A percentile compares a stretch with the other conserved stretches of the same genome.
These are phyloP conservation scores for Strigamia transsilvanica DNA, from an alignment of 2,888 invertebrate genomes.

Conservation along the genomic window DNA sequence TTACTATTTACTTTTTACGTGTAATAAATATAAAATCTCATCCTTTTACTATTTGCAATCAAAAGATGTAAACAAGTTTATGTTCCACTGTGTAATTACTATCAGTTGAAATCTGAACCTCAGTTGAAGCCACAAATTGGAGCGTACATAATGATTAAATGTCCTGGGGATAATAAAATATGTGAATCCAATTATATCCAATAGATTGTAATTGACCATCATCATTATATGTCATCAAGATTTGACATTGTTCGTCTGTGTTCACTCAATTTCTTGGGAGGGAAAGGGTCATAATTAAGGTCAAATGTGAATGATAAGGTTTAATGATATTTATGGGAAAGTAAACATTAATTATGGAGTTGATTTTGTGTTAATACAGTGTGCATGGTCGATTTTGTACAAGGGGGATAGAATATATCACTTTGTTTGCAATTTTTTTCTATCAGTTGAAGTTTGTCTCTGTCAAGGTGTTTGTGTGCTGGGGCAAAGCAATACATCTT, in stretches of 20 bases:
- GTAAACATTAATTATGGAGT: no score
- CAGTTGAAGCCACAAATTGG: conserved; percentile 7
- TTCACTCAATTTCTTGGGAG: not conserved
- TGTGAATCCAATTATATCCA: conserved; percentile 18
- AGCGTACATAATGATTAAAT: conserved; percentile 15
- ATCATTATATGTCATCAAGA: not conserved
- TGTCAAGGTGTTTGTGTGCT: no score
- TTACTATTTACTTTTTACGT: no score
- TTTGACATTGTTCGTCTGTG: not conserved
- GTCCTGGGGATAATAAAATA: conserved; percentile 5
- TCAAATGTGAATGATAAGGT: not conserved
- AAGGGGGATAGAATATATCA: no score
- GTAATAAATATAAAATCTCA: no score
- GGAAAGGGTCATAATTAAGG: not conserved
- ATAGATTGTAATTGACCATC: conserved; percentile 5
- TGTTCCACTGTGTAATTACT: conserved; percentile 3
- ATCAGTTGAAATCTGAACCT: conserved; percentile 5
- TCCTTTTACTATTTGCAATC: not conserved
- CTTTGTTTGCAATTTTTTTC: no score
- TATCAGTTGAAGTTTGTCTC: no score
- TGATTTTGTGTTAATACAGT: no score
- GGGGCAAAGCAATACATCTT: no score
- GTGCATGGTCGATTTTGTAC: no score
- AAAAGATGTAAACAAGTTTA: conserved; percentile 3
- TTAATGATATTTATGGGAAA: no score